A percentile compares a stretch with the other conserved stretches of the same genome.
These are phyloP conservation scores for Belgica antarctica DNA, from an alignment of 2,888 invertebrate genomes.

Conservation along the genomic window DNA sequence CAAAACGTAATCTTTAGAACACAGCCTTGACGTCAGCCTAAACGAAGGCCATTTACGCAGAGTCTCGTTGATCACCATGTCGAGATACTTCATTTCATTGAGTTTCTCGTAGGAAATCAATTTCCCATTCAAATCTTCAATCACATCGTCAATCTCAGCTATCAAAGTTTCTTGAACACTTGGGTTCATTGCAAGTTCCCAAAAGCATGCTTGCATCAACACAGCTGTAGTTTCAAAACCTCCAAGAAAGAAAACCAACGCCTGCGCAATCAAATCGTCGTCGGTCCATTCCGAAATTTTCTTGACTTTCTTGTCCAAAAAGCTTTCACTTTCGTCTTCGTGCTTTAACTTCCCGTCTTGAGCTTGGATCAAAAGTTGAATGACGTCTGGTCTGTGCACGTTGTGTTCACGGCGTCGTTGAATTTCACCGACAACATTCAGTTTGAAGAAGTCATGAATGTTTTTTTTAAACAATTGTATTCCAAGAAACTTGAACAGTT, in stretches of 20 bases:
- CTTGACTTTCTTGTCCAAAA: neutral
- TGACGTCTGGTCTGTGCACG: neutral
- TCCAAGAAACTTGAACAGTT: neutral
- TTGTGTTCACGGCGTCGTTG: neutral
- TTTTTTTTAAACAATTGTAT: neutral
- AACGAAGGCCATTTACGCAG: slow-evolving; percentile 25
- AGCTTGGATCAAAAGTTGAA: slow-evolving; percentile 3
- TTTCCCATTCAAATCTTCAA: neutral
- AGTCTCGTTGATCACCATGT: slow-evolving; percentile 11
- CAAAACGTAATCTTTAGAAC: neutral
- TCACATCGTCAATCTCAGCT: slow-evolving; percentile 7
- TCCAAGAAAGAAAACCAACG: slow-evolving; percentile 1
- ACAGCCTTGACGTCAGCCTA: neutral
- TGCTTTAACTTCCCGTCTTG: neutral
- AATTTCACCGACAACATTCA: neutral
- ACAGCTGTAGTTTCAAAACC: slow-evolving; percentile 8
- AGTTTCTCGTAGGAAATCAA: slow-evolving; percentile 4
- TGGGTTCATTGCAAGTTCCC: neutral
- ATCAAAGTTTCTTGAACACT: slow-evolving; percentile 15
- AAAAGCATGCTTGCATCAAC: neutral
- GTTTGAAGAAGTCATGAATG: neutral
- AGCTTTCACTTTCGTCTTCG: neutral
- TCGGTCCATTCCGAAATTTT: neutral
- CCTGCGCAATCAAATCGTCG: slow-evolving; percentile 1
- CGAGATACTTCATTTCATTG: slow-evolving; percentile 23